Percentiles rank a stretch among this genome's conserved stretches.
phyloP scores from a whole-genome alignment of 2,113 vertebrate genomes.

The Lipophrys pholis region DNA sequence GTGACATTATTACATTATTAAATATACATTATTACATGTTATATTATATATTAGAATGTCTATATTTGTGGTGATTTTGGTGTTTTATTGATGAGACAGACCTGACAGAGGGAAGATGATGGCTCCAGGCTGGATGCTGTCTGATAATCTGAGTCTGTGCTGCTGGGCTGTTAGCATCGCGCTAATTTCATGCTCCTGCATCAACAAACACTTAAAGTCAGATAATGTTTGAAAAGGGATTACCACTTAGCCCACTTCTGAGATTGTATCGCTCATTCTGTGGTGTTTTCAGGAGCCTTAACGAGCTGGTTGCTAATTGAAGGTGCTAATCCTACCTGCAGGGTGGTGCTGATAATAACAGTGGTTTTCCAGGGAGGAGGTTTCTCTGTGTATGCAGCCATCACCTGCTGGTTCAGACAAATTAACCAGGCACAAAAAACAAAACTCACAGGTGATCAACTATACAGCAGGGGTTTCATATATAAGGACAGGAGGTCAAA shows the following conservation, averaged over 20 bases:
- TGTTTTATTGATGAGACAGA: constrained; percentile 50
- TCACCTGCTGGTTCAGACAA: background rate
- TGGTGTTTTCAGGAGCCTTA: too few species aligned
- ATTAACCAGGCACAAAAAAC: background rate
- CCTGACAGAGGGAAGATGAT: constrained; percentile 93
- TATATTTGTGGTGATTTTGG: background rate
- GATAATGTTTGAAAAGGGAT: too few species aligned
- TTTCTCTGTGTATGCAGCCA: constrained; percentile 17
- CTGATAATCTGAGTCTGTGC: constrained; percentile 89
- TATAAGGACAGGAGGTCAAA: too few species aligned
- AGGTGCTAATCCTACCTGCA: constrained; percentile 79
- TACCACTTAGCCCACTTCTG: too few species aligned
- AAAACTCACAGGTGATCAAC: too few species aligned
- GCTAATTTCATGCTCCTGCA: constrained; percentile 85
- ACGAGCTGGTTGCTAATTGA: too few species aligned
- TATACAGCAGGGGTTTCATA: too few species aligned
- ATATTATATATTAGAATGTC: too few species aligned
- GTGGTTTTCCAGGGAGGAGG: constrained; percentile 87
- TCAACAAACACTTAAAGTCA: background rate
- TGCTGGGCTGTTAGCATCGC: constrained; percentile 82
- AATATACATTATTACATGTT: too few species aligned
- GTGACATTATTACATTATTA: too few species aligned
- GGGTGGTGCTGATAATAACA: constrained; percentile 86
- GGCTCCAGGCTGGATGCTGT: constrained; percentile 85
- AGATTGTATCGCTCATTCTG: too few species aligned